phyloP scores from a whole-genome alignment of 2,797 vertebrate species.

The Phalanger gymnotis region DNA sequence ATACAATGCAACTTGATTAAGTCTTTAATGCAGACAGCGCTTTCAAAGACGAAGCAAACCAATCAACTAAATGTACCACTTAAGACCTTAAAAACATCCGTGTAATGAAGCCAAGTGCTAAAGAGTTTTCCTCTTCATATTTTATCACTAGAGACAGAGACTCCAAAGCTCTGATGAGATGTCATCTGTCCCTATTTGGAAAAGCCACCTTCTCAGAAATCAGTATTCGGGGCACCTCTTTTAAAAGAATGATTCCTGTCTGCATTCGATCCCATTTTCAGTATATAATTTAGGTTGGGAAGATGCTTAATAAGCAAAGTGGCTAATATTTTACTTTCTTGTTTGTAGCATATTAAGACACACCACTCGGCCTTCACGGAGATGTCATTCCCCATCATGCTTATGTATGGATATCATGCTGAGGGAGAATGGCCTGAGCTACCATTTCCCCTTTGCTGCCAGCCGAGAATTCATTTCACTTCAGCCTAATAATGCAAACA shows the following conservation, averaged over 20 bases:
- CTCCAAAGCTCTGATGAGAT: slow-evolving; percentile 47
- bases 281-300: slow-evolving; percentile 60
- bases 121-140: slow-evolving; percentile 67
- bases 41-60: slow-evolving; percentile 60
- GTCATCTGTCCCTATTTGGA: slow-evolving; percentile 48
- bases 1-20: slow-evolving; percentile 64
- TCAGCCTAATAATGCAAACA: slow-evolving; percentile 53
- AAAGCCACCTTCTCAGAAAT: slow-evolving; percentile 56
- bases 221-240: slow-evolving; percentile 53
- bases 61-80: slow-evolving; percentile 55
- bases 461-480: slow-evolving; percentile 54
- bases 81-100: slow-evolving; percentile 67
- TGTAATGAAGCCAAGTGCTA: slow-evolving; percentile 34
- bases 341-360: slow-evolving; percentile 61
- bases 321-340: slow-evolving; percentile 63
- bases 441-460: slow-evolving; percentile 22
- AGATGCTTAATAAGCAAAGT: slow-evolving; percentile 53
- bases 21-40: slow-evolving; percentile 63
- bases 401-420: slow-evolving; percentile 5
- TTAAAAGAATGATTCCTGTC: slow-evolving; percentile 43
- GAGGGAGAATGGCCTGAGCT: slow-evolving; percentile 39
- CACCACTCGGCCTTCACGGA: slow-evolving; percentile 53
- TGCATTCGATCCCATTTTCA: slow-evolving; percentile 44
- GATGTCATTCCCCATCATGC: slow-evolving; percentile 35
- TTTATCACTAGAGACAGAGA: slow-evolving; percentile 44